Percentiles rank a stretch among this genome's conserved stretches.
Conservation (phyloP, 2,797 vertebrate genomes). For the Sebastes steindachneri region DNA sequence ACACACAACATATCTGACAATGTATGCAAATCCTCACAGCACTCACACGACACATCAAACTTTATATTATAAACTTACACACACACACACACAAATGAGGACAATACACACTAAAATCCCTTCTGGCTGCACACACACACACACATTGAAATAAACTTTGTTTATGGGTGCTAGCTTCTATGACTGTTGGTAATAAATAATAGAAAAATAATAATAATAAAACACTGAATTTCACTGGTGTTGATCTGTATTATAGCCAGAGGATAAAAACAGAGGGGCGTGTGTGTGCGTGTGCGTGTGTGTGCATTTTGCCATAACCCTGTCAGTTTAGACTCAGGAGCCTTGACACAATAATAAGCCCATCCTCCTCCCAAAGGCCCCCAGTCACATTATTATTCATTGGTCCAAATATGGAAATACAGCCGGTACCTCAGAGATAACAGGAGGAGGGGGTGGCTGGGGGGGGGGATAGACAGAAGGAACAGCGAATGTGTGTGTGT, state of each 20-base stretch:
- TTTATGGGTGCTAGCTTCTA: conserved; percentile 22
- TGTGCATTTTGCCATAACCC: conserved; percentile 42
- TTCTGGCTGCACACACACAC: not conserved
- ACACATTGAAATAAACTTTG: not conserved
- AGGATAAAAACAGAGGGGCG: conserved; percentile 15
- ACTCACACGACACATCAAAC: not conserved
- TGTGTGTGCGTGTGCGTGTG: not conserved
- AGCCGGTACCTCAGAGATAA: conserved; percentile 38
- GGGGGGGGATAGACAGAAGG: not conserved
- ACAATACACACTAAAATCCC: not conserved
- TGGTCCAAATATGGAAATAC: conserved; percentile 58
- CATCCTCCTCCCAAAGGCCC: conserved; percentile 36
- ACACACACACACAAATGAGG: not conserved
- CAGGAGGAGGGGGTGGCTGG: not conserved
- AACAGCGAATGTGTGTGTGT: not conserved
- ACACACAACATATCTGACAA: not conserved
- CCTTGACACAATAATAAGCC: conserved; percentile 59
- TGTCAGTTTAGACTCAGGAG: conserved; percentile 39
- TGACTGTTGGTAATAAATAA: conserved; percentile 21
- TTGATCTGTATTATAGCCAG: conserved; percentile 37
- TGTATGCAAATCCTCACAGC: conserved; percentile 23
- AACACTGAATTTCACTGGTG: conserved; percentile 16
- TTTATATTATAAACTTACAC: not conserved
- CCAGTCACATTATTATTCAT: conserved; percentile 50
- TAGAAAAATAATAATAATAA: conserved; percentile 22